Conservation (phyloP, 2,113 vertebrate genomes). For the Percina caprodes region DNA sequence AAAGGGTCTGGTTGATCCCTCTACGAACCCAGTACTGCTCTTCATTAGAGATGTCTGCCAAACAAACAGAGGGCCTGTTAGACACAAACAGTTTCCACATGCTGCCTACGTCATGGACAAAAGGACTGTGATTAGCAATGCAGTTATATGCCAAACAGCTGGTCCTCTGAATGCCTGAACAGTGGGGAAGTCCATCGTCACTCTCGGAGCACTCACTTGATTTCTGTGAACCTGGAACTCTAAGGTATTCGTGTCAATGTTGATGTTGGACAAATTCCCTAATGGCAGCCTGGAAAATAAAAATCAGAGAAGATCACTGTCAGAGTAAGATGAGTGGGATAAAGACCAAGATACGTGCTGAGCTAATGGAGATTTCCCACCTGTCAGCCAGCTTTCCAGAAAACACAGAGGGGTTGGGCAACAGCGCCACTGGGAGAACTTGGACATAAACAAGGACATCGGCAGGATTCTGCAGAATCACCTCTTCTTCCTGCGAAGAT, state of each 20-base stretch:
- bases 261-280: conserved; percentile 89
- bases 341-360: not conserved
- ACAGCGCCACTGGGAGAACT: conserved; percentile 92
- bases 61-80: conserved; percentile 59
- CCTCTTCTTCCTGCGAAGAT: conserved; percentile 89
- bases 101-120: conserved; percentile 1
- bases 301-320: not conserved
- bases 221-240: conserved; percentile 96
- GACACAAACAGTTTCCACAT: conserved; percentile 42
- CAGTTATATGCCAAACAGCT: not conserved
- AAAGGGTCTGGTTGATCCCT: conserved; percentile 86
- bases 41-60: conserved; percentile 87
- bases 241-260: conserved; percentile 88
- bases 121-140: not conserved
- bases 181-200: not conserved
- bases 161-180: conserved; percentile 17
- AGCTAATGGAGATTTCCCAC: conserved; percentile 74
- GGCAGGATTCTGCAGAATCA: conserved; percentile 93
- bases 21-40: conserved; percentile 86
- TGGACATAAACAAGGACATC: conserved; percentile 93
- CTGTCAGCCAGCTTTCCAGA: conserved; percentile 90
- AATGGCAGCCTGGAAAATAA: conserved; percentile 87
- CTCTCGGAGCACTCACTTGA: conserved; percentile 84
- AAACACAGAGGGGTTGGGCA: conserved; percentile 90
- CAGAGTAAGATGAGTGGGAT: not conserved